A percentile compares a stretch with the other conserved stretches of the same genome.
Evolutionary conservation across 2,113 vertebrate species (phyloP).

Genomic region (Chrysemys picta): DNA sequence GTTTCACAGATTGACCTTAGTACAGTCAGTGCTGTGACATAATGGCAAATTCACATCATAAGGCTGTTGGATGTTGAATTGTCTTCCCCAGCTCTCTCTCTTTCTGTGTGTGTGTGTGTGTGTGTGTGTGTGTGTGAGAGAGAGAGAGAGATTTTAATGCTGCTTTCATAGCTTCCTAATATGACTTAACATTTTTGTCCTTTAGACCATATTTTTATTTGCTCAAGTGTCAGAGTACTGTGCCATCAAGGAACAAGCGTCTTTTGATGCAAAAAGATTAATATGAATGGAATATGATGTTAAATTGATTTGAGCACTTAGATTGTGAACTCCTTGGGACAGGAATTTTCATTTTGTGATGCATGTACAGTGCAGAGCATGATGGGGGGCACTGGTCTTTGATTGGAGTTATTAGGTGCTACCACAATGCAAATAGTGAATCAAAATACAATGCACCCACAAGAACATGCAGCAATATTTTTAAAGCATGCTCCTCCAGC

Average conservation of each 20-base stretch:
- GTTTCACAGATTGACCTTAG: slow-evolving; percentile 5
- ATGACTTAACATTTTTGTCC: background rate
- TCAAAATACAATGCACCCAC: background rate
- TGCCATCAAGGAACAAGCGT: background rate
- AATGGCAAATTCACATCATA: background rate
- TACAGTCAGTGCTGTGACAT: background rate
- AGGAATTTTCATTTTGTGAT: background rate
- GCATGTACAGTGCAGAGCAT: background rate
- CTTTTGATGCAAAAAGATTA: background rate
- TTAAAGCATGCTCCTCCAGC: background rate
- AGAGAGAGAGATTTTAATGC: background rate
- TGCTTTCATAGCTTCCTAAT: background rate
- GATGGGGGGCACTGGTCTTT: background rate
- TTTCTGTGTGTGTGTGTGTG: background rate
- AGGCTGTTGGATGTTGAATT: background rate
- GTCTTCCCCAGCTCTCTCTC: background rate
- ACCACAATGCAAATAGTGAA: background rate
- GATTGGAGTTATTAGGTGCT: slow-evolving; percentile 2
- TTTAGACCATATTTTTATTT: background rate
- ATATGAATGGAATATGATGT: background rate
- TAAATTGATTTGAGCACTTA: background rate
- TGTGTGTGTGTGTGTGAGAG: background rate
- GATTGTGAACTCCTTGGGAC: background rate
- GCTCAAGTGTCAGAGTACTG: background rate
- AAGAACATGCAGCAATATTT: background rate